Evolutionary conservation across 2,888 invertebrate species (phyloP).

Genomic region (Phytoseiulus persimilis): DNA sequence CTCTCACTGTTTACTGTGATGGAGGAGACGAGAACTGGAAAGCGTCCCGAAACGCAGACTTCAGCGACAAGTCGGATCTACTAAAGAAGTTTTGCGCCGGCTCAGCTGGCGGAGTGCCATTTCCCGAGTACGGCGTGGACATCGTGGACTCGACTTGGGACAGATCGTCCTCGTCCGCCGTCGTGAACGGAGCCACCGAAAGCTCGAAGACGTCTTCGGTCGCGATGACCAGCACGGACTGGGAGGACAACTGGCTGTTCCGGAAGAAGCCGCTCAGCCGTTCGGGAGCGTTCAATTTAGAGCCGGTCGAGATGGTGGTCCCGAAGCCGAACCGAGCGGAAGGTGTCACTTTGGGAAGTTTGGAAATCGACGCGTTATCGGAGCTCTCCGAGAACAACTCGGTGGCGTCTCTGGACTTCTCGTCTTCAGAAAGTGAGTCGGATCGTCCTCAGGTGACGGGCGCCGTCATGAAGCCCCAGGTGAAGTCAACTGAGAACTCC

Average conservation of each 20-base stretch:
- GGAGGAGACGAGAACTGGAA: slow-evolving; percentile 21
- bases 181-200: slow-evolving; percentile 1
- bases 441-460: slow-evolving; percentile 30
- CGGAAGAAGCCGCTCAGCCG: not conserved
- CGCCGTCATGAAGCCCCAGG: slow-evolving; percentile 20
- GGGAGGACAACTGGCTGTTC: slow-evolving; percentile 35
- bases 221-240: slow-evolving; percentile 21
- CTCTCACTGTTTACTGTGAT: slow-evolving; percentile 27
- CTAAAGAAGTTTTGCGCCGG: slow-evolving; percentile 17
- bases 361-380: slow-evolving; percentile 30
- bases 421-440: slow-evolving; percentile 24
- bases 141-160: slow-evolving; percentile 19
- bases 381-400: slow-evolving; percentile 27
- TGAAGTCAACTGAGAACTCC: not conserved
- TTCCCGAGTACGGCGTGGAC: slow-evolving; percentile 30
- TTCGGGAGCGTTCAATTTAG: slow-evolving; percentile 20
- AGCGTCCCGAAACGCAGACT: not conserved
- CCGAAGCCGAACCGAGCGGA: slow-evolving; percentile 19
- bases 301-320: slow-evolving; percentile 15
- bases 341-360: slow-evolving; percentile 10
- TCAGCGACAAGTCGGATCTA: not conserved
- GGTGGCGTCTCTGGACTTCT: slow-evolving; percentile 20
- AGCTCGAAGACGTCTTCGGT: not conserved
- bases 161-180: not conserved
- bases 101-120: slow-evolving; percentile 16